These are phyloP conservation scores for Chrysemys picta DNA, from an alignment of 2,113 vertebrate genomes.

Conservation along the genomic window DNA sequence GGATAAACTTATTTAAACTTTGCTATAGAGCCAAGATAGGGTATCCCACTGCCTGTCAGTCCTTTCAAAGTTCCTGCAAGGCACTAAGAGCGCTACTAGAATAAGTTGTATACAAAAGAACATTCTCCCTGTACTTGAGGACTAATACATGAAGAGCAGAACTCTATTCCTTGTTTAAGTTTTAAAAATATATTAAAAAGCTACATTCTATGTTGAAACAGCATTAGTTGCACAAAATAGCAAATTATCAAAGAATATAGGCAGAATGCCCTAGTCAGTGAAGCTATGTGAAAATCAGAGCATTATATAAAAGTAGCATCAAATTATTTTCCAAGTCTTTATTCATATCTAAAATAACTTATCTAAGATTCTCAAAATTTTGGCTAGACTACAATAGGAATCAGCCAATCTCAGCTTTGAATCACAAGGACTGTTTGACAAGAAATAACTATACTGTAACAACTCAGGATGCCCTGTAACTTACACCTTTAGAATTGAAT, in stretches of 20 bases:
- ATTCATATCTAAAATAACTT: not conserved
- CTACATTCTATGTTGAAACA: rapidly evolving
- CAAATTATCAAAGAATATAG: too few relatives aligned
- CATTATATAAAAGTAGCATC: not conserved
- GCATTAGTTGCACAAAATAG: not conserved
- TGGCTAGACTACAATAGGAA: not conserved
- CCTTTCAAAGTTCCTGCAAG: not conserved
- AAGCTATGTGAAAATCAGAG: too few relatives aligned
- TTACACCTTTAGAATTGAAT: not conserved
- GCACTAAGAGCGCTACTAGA: not conserved
- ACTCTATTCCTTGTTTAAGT: not conserved
- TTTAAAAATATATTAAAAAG: not conserved
- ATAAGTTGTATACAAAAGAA: not conserved
- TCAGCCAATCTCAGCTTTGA: not conserved
- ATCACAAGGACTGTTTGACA: not conserved
- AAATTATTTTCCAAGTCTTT: not conserved
- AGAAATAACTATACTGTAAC: not conserved
- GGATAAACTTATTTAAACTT: not conserved
- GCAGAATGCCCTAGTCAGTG: too few relatives aligned
- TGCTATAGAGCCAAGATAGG: not conserved
- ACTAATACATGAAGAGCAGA: not conserved
- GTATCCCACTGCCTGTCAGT: not conserved
- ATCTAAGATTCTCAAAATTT: not conserved
- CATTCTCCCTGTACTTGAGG: too few relatives aligned
- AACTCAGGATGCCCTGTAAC: not conserved